These are phyloP conservation scores for Aplodontia rufa DNA, from an alignment of 2,113 vertebrate genomes.

Conservation along the genomic window DNA sequence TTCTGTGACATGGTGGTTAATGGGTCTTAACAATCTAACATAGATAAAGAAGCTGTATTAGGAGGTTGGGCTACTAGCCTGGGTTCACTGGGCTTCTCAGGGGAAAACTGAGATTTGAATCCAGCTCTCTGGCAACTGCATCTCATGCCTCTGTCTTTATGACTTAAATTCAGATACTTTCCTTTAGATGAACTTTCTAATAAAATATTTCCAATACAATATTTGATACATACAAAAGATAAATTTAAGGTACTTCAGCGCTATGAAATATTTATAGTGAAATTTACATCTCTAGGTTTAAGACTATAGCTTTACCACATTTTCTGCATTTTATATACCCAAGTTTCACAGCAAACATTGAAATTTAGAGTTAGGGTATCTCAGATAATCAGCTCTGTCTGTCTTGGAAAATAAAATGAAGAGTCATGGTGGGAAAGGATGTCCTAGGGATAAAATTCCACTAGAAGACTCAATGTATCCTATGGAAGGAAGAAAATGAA, in stretches of 20 bases:
- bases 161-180: not conserved
- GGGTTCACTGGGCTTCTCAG: not conserved
- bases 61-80: not conserved
- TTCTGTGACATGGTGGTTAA: not conserved
- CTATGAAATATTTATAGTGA: not conserved
- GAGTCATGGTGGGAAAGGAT: constrained; percentile 30
- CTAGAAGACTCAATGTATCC: constrained; percentile 37
- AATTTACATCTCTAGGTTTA: not conserved
- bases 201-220: not conserved
- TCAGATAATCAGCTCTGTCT: constrained; percentile 24
- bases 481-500: constrained; percentile 50
- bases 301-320: not conserved
- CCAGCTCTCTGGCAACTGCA: not conserved
- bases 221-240: not conserved
- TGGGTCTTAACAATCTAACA: not conserved
- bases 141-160: not conserved
- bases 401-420: not conserved
- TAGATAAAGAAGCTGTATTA: not conserved
- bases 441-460: not conserved
- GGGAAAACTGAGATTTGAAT: not conserved
- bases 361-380: not conserved
- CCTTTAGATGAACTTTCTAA: not conserved
- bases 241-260: not conserved
- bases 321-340: not conserved
- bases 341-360: not conserved